Conservation (phyloP, 2,113 vertebrate genomes). For the Gallinago undulata region DNA sequence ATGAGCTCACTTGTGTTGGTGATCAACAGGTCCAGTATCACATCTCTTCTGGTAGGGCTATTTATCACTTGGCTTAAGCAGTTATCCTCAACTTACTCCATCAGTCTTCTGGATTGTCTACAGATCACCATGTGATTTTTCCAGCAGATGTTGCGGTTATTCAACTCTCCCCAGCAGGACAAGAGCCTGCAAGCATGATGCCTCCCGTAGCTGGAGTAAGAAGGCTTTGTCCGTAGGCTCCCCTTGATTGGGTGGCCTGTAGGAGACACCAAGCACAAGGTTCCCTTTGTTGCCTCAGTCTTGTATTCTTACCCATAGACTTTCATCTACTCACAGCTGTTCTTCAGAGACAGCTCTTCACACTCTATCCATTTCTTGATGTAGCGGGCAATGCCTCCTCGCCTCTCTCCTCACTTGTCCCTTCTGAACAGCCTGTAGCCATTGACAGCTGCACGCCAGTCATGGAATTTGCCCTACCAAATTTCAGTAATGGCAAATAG, state of each 20-base stretch:
- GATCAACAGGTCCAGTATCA: not conserved
- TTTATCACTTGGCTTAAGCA: not conserved
- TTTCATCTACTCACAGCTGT: not conserved
- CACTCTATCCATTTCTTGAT: not conserved
- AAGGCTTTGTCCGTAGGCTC: too few species aligned
- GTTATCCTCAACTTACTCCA: not conserved
- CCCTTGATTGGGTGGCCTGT: not conserved
- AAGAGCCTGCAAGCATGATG: not conserved
- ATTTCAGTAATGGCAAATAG: not conserved
- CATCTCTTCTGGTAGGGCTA: not conserved
- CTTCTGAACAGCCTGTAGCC: not conserved
- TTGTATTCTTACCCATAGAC: not conserved
- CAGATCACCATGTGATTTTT: not conserved
- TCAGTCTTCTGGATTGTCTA: not conserved
- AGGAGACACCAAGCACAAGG: not conserved
- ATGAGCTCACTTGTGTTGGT: not conserved
- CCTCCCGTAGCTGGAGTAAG: not conserved
- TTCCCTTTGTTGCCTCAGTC: not conserved
- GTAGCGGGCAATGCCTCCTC: not conserved
- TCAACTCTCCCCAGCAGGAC: not conserved
- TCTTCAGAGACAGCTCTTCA: not conserved
- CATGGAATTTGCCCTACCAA: not conserved
- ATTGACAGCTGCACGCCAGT: not conserved
- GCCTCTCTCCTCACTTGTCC: not conserved
- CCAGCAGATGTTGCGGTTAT: not conserved